These are phyloP conservation scores for Beroe forskalii DNA, from an alignment of 37 sponge, comb jelly and placozoan species.

Conservation along the genomic window DNA sequence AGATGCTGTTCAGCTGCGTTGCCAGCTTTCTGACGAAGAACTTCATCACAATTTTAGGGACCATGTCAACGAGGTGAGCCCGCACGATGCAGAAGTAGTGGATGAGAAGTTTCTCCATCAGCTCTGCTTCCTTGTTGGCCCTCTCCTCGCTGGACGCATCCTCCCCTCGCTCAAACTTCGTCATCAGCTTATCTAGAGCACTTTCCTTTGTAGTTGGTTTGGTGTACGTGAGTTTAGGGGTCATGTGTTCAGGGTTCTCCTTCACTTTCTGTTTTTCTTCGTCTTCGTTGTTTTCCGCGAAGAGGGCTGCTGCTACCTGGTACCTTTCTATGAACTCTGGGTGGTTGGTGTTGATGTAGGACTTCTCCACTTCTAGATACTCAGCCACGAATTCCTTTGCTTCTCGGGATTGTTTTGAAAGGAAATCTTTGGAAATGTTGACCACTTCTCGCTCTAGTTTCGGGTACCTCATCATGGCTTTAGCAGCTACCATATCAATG, in stretches of 20 bases:
- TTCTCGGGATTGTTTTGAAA: conserved; percentile 73
- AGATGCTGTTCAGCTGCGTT: conserved; percentile 79
- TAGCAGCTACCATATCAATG: conserved; percentile 53
- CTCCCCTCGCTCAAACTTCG: background rate
- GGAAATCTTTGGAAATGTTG: conserved; percentile 73
- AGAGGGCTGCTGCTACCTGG: background rate
- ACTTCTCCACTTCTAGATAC: conserved; percentile 83
- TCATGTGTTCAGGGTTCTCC: background rate
- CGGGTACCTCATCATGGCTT: conserved; percentile 72
- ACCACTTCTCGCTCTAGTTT: conserved; percentile 76
- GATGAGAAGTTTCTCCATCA: conserved; percentile 77
- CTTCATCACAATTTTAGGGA: conserved; percentile 93
- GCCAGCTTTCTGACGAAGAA: conserved; percentile 87
- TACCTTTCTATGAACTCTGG: conserved; percentile 83
- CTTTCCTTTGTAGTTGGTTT: background rate
- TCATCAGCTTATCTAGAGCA: background rate
- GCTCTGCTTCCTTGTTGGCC: conserved; percentile 19
- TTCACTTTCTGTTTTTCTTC: background rate
- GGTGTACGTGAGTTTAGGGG: background rate
- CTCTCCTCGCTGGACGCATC: background rate
- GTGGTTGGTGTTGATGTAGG: conserved; percentile 97
- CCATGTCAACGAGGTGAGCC: conserved; percentile 82
- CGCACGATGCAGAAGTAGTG: conserved; percentile 89
- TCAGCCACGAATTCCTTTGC: conserved; percentile 89
- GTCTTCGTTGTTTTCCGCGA: background rate